These are phyloP conservation scores for Merodon equestris DNA, from an alignment of 2,888 invertebrate species.

Conservation along the genomic window DNA sequence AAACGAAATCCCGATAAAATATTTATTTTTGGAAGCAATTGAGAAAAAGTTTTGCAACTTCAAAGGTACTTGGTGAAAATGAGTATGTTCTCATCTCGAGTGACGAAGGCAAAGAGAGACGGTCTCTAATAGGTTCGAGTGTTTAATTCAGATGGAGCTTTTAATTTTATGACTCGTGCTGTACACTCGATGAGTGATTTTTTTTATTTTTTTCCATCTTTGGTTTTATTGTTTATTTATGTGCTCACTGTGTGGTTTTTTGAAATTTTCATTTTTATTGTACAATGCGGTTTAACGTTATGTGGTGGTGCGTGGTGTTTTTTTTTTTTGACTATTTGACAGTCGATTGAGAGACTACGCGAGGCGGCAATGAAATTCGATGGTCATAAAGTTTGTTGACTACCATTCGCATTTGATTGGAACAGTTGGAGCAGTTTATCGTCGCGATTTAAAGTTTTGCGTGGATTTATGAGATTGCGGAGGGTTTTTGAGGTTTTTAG, in stretches of 20 bases:
- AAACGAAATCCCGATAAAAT: conserved; percentile 40
- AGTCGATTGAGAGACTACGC: conserved; percentile 37
- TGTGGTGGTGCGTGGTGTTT: conserved; percentile 35
- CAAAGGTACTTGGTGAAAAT: conserved; percentile 26
- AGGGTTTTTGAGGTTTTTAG: too few species aligned
- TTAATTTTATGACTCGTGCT: conserved; percentile 59
- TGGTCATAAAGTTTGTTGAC: conserved; percentile 43
- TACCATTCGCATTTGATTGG: conserved; percentile 47
- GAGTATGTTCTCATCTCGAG: conserved; percentile 41
- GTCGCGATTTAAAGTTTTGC: conserved; percentile 37
- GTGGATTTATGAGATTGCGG: neutral
- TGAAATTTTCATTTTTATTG: conserved; percentile 27
- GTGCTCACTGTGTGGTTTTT: conserved; percentile 24
- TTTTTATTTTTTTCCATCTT: neutral
- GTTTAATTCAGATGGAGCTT: conserved; percentile 55
- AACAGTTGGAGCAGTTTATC: conserved; percentile 33
- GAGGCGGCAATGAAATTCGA: conserved; percentile 11
- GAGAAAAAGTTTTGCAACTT: conserved; percentile 33
- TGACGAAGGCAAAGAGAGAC: conserved; percentile 16
- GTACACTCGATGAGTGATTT: neutral
- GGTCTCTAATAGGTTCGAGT: conserved; percentile 54
- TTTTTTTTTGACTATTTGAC: conserved; percentile 55
- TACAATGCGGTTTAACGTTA: conserved; percentile 29
- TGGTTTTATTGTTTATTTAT: conserved; percentile 59
- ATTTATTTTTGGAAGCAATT: conserved; percentile 51